A percentile compares a stretch with the other conserved stretches of the same genome.
Conservation (phyloP, 2,113 vertebrate genomes). For the Jacana jacana region DNA sequence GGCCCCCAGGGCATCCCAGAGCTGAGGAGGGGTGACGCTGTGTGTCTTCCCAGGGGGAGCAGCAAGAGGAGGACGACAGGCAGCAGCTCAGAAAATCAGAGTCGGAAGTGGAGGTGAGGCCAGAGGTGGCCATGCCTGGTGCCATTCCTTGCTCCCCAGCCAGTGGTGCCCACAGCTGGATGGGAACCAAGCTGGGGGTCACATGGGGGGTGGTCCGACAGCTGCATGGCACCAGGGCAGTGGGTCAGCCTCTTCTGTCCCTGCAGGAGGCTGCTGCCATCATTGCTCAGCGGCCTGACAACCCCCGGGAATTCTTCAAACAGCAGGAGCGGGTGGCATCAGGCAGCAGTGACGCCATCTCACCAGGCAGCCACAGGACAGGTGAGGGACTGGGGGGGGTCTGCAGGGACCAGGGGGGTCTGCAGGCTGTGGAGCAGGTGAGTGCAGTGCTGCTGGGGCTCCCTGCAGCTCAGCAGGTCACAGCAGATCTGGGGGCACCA, state of each 20-base stretch:
- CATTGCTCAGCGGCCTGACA: conserved; percentile 92
- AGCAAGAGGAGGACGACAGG: conserved; percentile 81
- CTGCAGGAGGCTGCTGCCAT: conserved; percentile 94
- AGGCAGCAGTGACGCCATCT: conserved; percentile 79
- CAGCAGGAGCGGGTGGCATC: conserved; percentile 88
- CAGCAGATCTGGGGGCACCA: neutral
- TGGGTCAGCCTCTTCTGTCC: neutral
- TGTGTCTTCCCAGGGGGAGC: conserved; percentile 68
- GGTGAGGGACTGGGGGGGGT: conserved; percentile 74
- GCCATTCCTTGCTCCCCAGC: neutral
- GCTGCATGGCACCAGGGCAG: fast-evolving
- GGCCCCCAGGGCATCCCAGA: neutral
- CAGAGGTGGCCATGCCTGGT: fast-evolving
- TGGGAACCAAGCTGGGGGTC: neutral
- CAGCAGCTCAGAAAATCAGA: conserved; percentile 87
- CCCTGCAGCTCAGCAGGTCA: neutral
- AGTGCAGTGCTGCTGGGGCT: neutral
- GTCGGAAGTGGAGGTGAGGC: conserved; percentile 89
- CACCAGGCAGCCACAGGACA: conserved; percentile 85
- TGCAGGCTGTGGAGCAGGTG: neutral
- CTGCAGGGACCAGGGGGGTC: neutral
- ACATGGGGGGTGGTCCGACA: neutral
- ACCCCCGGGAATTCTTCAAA: conserved; percentile 95
- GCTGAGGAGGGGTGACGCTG: neutral
- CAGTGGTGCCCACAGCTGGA: neutral